Base-by-base conservation (phyloP, 2,797 vertebrate genomes). In the Syngnathus acus region DNA sequence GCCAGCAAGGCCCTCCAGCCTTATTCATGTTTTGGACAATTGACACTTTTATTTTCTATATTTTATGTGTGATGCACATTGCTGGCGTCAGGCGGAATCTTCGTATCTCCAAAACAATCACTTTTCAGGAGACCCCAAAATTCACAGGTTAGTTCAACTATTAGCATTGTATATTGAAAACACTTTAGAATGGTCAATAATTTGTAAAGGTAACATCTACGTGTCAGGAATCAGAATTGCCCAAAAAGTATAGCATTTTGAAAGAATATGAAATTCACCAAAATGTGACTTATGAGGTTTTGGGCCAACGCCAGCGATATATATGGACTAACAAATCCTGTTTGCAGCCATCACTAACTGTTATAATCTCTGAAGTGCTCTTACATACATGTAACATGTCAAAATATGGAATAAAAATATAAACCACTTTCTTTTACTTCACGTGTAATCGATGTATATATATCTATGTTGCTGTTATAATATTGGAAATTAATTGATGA, bases 321-420 rank as follows among this genome's bases (percentile, higher is more conserved):
- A 26, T 26, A 16, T 53, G 13, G 48, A 61, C 43, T 71, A 69
- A 68, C 37, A 50, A 47, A 51, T 43, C 54, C 40, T 14, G 19
- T 66, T 48, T 37, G 45, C 23, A 13, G n/a, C 40, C 65, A 66
- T 59, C 66, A 70, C 58, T 62, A 71, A 63, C 58, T 65, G 6
- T 64, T 48, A 16, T 37, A 47, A 64, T 60, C 69, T 64, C 51
- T 74, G 45, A 88, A 87, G 84, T 87, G 85, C 82, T 81, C 78
- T 86, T 88, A 75, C 21, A 26, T 45, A 61, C 21, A 32, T 32
- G 32, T 32, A 32, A 6, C 26, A 45, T 57, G 54, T 37, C 14
- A 32, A 57, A 57, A 57, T 55, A 55, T 55, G 23, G 8, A 26
- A 11, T 23, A 62, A 62, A 23, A 62, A 23, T 19, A 16, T 23